Base-by-base conservation (phyloP, 1,140 invertebrate species). In the Ips nitidus region DNA sequence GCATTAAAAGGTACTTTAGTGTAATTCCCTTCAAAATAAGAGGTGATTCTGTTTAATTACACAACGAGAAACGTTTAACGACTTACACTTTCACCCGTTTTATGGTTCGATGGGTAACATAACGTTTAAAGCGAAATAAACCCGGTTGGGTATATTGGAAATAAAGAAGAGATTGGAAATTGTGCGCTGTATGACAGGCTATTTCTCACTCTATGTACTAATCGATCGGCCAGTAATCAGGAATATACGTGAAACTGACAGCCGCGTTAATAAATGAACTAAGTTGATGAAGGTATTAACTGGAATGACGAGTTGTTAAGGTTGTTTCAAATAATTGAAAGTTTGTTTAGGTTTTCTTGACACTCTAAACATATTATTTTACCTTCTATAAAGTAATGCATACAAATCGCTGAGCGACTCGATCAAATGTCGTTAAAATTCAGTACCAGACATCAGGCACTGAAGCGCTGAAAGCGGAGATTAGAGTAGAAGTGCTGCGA, bases 31-130 rank as follows among this genome's bases (percentile, higher is more conserved):
- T 59, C 2, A 36, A 59, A 59, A 59, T 36, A 59, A 59, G 57
- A 59, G 57, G 57, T 41, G 1, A 59, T 59, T 59, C 57, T 59
- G 57, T 59, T 42, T 59, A 59, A 59, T 59, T 40, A 59, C 57
- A 59, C 57, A 42, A 59, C 38, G 57, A 8, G 57, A 59, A 59
- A 41, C 57, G 57, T 59, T 59, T 42, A 59, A 59, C 37, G 41
- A n/a, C 8, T 41, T 59, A 59, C 57, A 59, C 41, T 41, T 59
- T 59, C 57, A 22, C 53, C 36, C 38, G 39, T n/a, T 56, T 56
- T 56, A 56, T 36, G 57, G 57, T 59, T 59, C 7, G 57, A 5
- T 22, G 7, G 8, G 6, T 6, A 59, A 59, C 57, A n/a, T 59
- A n/a, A 8, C 38, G 39, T 37, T 59, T 59, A 59, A 37, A 56